Base-by-base conservation (phyloP, 1,140 invertebrate species). In the Rhynchophorus ferrugineus region DNA sequence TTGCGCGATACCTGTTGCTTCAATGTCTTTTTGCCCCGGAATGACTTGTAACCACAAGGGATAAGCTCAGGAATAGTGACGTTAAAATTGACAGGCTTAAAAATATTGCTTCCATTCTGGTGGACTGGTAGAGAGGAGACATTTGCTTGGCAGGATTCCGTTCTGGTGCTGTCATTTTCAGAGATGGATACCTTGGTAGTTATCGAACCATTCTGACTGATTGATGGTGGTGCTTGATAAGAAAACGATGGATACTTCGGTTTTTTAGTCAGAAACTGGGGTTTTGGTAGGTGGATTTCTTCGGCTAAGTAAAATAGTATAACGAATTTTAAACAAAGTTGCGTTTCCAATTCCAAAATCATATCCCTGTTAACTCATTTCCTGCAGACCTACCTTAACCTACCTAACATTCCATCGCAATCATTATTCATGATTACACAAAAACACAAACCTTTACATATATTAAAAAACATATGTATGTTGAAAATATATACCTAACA, bases 231-330 rank as follows among this genome's bases (percentile, higher is more conserved):
- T 3, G 16, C 33, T 44, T 35, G 52, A 20, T 49, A 59, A 16
- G 54, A 37, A 42, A 51, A 59, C 3, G 53, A 18, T 14, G 58
- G 54, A 38, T 60, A 60, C 45, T 60, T 60, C 0, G 55, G 50
- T 39, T 57, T 57, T 18, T 54, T 57, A 1, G 58, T 54, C 3
- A 60, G 35, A 21, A 60, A 60, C 24, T 54, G 49, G 2, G 58
- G 58, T 57, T 54, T 57, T 17, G 58, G 58, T 7, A 60, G 21
- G 20, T 35, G 35, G 14, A 60, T 49, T 8, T 54, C 44, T 38
- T 54, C 51, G 22, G 14, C 58, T 60, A 35, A 13, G 53, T 36
- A 44, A 33, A 17, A 22, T 13, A 18, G 11, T 11, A 9, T 38
- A 49, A 17, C 1, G 13, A 7, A 19, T 2, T 3, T 0, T 9